Evolutionary conservation across 1,140 invertebrate species (phyloP).

Genomic region (Rhagoletis pomonella): DNA sequence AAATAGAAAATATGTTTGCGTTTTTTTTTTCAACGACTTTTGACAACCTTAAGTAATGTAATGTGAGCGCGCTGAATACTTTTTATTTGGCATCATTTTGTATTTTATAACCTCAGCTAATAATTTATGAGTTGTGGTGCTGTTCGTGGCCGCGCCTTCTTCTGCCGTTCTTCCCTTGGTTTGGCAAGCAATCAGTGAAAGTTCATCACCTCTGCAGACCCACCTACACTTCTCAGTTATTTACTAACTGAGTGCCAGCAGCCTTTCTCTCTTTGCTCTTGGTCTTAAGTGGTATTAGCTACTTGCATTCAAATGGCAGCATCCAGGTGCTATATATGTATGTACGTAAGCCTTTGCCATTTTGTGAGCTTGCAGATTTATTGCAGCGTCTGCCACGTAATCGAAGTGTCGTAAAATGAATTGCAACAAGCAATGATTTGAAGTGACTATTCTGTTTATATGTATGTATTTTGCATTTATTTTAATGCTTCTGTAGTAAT

Average conservation of each 20-base stretch:
- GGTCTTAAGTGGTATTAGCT: slow-evolving; percentile 26
- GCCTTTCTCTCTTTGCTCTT: not conserved
- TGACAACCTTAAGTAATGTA: not conserved
- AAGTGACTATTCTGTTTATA: slow-evolving; percentile 11
- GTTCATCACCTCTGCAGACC: not conserved
- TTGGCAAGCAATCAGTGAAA: not conserved
- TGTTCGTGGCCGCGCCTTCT: not conserved
- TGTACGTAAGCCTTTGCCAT: not conserved
- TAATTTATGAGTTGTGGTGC: not conserved
- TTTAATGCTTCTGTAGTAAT: not conserved
- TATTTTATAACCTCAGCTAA: not conserved
- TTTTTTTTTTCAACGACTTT: not conserved
- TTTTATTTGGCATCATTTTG: no score
- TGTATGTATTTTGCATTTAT: not conserved
- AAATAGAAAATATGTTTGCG: not conserved
- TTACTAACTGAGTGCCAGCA: not conserved
- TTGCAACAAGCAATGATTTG: slow-evolving; percentile 37
- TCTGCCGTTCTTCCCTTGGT: not conserved
- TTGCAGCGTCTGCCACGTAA: slow-evolving; percentile 26
- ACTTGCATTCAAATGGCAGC: slow-evolving; percentile 7
- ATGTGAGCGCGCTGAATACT: not conserved
- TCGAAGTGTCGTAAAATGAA: slow-evolving; percentile 48
- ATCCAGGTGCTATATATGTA: not conserved
- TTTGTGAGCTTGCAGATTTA: slow-evolving; percentile 5
- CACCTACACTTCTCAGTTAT: not conserved